A percentile compares a stretch with the other conserved stretches of the same genome.
These are phyloP conservation scores for Leptoclinus maculatus DNA, from an alignment of 2,797 vertebrate species.

Conservation along the genomic window DNA sequence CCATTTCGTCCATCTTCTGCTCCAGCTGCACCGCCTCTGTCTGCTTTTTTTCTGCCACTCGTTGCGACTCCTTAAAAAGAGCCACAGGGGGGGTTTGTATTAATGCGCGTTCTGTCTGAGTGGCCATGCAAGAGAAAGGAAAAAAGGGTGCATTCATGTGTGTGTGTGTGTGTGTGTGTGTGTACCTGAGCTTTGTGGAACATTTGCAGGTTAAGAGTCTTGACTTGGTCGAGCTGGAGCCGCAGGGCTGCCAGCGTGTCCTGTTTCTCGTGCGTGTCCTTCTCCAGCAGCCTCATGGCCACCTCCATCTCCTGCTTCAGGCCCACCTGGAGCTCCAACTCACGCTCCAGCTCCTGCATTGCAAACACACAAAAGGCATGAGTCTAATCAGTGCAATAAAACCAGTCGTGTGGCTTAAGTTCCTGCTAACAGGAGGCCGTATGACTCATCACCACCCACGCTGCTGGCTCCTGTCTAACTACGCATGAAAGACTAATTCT, in stretches of 20 bases:
- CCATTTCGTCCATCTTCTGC: constrained; percentile 90
- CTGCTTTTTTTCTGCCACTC: constrained; percentile 88
- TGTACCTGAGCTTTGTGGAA: constrained; percentile 95
- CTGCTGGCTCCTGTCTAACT: not conserved
- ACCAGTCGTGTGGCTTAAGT: not conserved
- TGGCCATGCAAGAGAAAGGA: not conserved
- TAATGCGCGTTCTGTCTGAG: not conserved
- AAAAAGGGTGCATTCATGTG: not conserved
- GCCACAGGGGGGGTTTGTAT: not conserved
- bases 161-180: not conserved
- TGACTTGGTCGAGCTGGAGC: constrained; percentile 96
- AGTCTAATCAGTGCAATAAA: not conserved
- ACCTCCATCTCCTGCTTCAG: constrained; percentile 99
- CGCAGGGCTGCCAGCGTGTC: constrained; percentile 92
- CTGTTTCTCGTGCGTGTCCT: constrained; percentile 97
- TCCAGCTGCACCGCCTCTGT: constrained; percentile 88
- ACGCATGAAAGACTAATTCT: not conserved
- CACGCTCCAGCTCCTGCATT: constrained; percentile 92
- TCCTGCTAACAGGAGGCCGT: not conserved
- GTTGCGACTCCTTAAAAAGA: constrained; percentile 84
- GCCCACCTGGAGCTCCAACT: constrained; percentile 93
- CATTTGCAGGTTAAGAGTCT: constrained; percentile 97
- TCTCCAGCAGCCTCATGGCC: constrained; percentile 97
- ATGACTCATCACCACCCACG: not conserved
- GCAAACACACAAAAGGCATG: constrained; percentile 13